Percentiles rank a stretch among this genome's conserved stretches.
Conservation (phyloP, 2,113 vertebrate species). For the Notechis scutatus region DNA sequence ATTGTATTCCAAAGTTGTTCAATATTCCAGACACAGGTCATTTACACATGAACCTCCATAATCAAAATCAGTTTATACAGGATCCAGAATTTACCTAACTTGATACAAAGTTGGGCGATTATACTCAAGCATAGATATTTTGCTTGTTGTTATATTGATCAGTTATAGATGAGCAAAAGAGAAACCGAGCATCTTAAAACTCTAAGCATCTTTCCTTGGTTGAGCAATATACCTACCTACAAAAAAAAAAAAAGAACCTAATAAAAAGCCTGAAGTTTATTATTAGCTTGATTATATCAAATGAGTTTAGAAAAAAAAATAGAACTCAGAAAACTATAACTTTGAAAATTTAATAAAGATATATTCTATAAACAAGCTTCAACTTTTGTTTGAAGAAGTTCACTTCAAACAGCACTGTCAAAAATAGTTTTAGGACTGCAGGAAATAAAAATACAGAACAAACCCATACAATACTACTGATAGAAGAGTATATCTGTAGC, state of each 20-base stretch:
- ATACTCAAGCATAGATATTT: background rate
- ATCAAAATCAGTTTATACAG: background rate
- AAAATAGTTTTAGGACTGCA: background rate
- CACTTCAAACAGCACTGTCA: background rate
- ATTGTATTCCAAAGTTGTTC: background rate
- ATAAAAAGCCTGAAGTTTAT: background rate
- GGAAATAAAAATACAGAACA: background rate
- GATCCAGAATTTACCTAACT: background rate
- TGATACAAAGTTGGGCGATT: background rate
- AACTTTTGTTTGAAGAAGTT: background rate
- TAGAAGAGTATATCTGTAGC: background rate
- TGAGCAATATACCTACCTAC: background rate
- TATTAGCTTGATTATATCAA: constrained; percentile 5
- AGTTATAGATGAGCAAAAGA: background rate
- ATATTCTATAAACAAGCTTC: background rate
- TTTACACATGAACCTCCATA: background rate
- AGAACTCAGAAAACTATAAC: background rate
- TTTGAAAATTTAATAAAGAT: fast-evolving
- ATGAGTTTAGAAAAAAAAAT: background rate
- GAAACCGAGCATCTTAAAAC: background rate
- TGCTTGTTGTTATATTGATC: background rate
- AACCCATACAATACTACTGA: background rate
- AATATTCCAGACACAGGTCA: background rate
- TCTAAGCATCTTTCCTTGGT: background rate
- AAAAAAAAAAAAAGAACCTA: background rate